phyloP scores from a whole-genome alignment of 2,113 vertebrate species.

The Pterophyllum scalare region DNA sequence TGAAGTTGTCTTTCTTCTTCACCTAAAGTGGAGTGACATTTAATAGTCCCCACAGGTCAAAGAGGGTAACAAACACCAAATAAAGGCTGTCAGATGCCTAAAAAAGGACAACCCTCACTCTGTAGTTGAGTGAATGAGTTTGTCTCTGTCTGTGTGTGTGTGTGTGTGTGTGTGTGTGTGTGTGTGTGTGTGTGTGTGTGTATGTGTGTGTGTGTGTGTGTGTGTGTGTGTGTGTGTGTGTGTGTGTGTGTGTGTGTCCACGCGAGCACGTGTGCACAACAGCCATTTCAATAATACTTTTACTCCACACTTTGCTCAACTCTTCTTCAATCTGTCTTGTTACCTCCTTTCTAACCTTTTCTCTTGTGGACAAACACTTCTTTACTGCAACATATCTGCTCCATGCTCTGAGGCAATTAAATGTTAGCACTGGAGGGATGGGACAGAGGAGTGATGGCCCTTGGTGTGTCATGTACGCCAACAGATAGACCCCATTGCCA shows the following conservation, averaged over 20 bases:
- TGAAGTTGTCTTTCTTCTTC: slow-evolving; percentile 83
- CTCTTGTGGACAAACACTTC: slow-evolving; percentile 6
- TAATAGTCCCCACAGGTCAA: slow-evolving; percentile 83
- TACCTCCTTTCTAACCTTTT: background rate
- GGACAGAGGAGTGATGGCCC: slow-evolving; percentile 53
- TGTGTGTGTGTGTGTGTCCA: no score
- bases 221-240: background rate
- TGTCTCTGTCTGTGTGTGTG: slow-evolving; percentile 9
- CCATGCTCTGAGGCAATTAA: slow-evolving; percentile 40
- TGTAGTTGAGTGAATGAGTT: slow-evolving; percentile 17
- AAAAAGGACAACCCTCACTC: slow-evolving; percentile 54
- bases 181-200: slow-evolving; percentile 15
- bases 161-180: slow-evolving; percentile 15
- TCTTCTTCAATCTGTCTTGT: background rate
- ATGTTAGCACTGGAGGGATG: slow-evolving; percentile 41
- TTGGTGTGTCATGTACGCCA: slow-evolving; percentile 45
- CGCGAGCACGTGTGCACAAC: no score
- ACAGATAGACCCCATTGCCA: slow-evolving; percentile 60
- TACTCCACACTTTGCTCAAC: background rate
- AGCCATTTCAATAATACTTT: background rate
- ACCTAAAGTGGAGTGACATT: slow-evolving; percentile 83
- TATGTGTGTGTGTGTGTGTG: slow-evolving; percentile 16
- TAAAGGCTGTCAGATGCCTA: slow-evolving; percentile 73
- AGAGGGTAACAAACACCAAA: slow-evolving; percentile 83
- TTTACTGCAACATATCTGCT: slow-evolving; percentile 25